These are phyloP conservation scores for Pocillopora meandrina DNA, from an alignment of 92 coral and sea anemone genomes.

Conservation along the genomic window DNA sequence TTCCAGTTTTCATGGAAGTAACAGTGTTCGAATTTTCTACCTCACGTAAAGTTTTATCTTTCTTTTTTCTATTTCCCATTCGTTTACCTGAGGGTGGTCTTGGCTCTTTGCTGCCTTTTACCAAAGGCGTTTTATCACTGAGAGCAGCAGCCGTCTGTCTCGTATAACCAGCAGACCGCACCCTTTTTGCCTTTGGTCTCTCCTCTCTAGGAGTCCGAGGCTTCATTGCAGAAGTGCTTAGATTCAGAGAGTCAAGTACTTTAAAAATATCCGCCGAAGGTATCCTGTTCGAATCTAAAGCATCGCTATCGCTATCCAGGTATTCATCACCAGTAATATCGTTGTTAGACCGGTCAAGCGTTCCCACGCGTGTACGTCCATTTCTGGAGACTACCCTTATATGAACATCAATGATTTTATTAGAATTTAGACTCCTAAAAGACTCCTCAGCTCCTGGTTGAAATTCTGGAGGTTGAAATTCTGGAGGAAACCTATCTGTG, in stretches of 20 bases:
- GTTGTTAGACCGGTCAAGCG: background rate
- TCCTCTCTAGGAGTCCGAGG: slow-evolving; percentile 2
- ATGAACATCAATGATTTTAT: slow-evolving; percentile 15
- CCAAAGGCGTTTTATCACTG: background rate
- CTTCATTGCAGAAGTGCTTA: slow-evolving; percentile 57
- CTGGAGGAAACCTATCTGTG: background rate
- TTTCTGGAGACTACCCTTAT: background rate
- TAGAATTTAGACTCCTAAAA: background rate
- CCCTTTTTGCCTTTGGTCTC: slow-evolving; percentile 22
- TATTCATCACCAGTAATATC: slow-evolving; percentile 24
- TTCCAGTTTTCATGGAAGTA: background rate
- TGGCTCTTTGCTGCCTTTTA: slow-evolving; percentile 1
- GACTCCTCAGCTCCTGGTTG: background rate
- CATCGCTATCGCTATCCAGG: slow-evolving; percentile 46
- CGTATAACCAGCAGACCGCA: slow-evolving; percentile 66
- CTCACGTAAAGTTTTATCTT: background rate
- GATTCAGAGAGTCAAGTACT: slow-evolving; percentile 65
- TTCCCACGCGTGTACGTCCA: background rate
- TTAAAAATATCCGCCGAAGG: slow-evolving; percentile 68
- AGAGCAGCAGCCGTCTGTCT: slow-evolving; percentile 15
- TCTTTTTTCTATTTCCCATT: background rate
- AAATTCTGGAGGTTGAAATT: background rate
- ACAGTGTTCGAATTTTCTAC: background rate
- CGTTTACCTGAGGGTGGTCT: slow-evolving; percentile 37
- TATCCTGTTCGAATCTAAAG: slow-evolving; percentile 63